Evolutionary conservation across 2,888 invertebrate species (phyloP).

Genomic region (Pegoplata infirma): DNA sequence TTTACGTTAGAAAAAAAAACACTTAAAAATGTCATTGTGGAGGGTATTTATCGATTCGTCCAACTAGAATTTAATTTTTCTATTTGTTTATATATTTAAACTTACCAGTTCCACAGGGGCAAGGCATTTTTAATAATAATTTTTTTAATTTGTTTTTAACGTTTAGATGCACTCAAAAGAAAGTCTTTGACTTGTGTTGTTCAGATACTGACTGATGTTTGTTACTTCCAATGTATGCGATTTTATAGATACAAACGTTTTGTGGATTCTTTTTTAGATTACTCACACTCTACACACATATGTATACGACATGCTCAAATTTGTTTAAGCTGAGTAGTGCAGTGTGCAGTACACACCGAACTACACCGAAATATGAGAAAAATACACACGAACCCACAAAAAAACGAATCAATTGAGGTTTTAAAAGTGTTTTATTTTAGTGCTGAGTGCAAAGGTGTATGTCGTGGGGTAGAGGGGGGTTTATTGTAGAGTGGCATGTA

Average conservation of each 20-base stretch:
- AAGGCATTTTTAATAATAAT: conserved; percentile 69
- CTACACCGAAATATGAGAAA: neutral
- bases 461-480: too few species aligned
- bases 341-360: conserved; percentile 47
- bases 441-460: conserved; percentile 56
- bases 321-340: conserved; percentile 33
- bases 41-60: too few species aligned
- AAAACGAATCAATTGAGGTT: neutral
- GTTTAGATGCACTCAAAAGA: conserved; percentile 10
- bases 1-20: too few species aligned
- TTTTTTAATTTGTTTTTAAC: conserved; percentile 46
- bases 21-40: too few species aligned
- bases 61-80: too few species aligned
- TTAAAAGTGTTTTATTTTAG: neutral
- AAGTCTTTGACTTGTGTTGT: conserved; percentile 26
- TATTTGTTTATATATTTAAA: conserved; percentile 32
- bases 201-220: conserved; percentile 53
- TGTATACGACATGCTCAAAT: neutral
- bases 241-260: conserved; percentile 60
- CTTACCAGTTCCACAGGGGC: conserved; percentile 73
- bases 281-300: neutral
- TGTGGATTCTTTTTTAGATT: conserved; percentile 23
- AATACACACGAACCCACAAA: conserved; percentile 19
- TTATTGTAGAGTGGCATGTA: neutral
- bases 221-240: conserved; percentile 24